Evolutionary conservation across 1,140 invertebrate genomes (phyloP), one percentile per base, ranked within the genome.

Genomic region (Lordiphosa collinella): DNA sequence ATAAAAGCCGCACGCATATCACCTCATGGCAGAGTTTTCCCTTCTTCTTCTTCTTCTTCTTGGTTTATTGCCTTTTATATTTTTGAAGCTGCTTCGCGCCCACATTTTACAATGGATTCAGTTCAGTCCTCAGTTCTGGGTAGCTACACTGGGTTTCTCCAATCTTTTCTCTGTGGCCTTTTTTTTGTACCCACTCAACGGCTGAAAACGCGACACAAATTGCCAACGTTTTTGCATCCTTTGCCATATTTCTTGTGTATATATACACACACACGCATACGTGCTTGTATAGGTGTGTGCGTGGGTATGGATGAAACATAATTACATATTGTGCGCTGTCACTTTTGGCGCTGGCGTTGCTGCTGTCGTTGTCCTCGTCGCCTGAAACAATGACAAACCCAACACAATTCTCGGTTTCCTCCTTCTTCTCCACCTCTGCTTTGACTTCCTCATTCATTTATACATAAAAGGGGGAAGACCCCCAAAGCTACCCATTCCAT

Each of bases 251-350:
- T 76, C 78, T 25, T 25, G 22, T 25, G 22, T 5, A 25, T 25
- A 25, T 25, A 8, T 8, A 29, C 7, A 29, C 7, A 29, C 25
- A 29, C 25, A 7, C 25, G 25, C 25, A 29, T 7, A 8, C 7
- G 8, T 29, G 25, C 6, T 6, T 29, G 8, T 29, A 8, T 29
- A 29, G 32, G 6, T 29, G 12, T 34, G 40, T 54, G 52, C 68
- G 74, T 75, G 43, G 62, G 54, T 51, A 60, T 63, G 48, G 47
- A 52, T 62, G 57, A 56, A 76, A 84, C 76, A 82, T 82, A 82
- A 82, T 82, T 82, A 82, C 76, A 82, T 82, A 82, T 84, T 82
- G 76, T 82, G 72, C 76, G 66, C 76, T 84, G 76, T 82, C 76
- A 82, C 76, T 82, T 82, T 82, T 82, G 78, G 71, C 52, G 75